Conservation (phyloP, 2,797 vertebrate genomes). For the Trachops cirrhosus region DNA sequence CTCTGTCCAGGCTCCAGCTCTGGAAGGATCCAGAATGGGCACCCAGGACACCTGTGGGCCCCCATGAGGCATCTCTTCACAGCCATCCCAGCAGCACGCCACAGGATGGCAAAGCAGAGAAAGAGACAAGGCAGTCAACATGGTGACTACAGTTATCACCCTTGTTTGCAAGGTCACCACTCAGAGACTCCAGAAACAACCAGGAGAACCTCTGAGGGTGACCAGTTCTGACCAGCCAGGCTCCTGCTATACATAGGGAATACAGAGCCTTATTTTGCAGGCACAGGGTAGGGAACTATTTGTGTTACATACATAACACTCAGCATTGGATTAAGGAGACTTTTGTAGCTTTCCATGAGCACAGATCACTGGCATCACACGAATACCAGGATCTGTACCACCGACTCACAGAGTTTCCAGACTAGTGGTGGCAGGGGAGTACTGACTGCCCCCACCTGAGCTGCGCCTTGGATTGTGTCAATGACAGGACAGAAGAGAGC, state of each 20-base stretch:
- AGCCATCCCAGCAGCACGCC: background rate
- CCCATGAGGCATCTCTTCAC: background rate
- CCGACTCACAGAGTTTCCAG: background rate
- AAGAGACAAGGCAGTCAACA: background rate
- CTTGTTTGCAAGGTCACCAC: background rate
- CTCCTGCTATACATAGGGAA: background rate
- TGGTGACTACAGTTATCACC: background rate
- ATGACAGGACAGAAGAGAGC: background rate
- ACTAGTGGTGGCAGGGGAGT: rapidly evolving
- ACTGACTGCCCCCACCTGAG: background rate
- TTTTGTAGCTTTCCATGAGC: background rate
- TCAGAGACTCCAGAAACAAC: background rate
- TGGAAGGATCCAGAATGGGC: background rate
- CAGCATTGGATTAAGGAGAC: background rate
- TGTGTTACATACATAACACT: background rate
- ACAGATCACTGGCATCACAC: rapidly evolving
- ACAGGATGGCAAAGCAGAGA: background rate
- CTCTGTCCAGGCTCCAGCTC: background rate
- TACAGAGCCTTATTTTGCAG: background rate
- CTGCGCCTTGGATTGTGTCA: background rate
- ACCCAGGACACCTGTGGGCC: background rate
- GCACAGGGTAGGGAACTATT: background rate
- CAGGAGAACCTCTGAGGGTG: background rate
- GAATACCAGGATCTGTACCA: background rate
- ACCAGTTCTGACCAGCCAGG: background rate